These are phyloP conservation scores for Trichomycterus rosablanca DNA, from an alignment of 2,113 vertebrate genomes.

Conservation along the genomic window DNA sequence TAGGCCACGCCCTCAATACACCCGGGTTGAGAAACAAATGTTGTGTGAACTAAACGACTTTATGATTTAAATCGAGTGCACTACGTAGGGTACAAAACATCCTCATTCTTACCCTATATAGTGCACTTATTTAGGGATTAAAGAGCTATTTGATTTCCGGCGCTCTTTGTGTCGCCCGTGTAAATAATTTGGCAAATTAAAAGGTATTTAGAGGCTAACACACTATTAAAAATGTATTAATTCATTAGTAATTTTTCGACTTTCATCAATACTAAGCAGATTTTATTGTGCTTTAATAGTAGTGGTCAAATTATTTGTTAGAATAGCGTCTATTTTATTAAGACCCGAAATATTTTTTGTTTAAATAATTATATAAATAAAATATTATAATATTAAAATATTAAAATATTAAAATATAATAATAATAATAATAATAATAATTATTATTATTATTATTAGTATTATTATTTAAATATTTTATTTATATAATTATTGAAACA, in stretches of 20 bases:
- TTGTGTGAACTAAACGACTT: neutral
- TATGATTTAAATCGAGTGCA: neutral
- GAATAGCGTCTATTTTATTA: no score
- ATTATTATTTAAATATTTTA: neutral
- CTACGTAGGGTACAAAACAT: neutral
- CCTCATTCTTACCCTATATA: neutral
- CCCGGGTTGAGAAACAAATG: neutral
- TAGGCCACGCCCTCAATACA: conserved; percentile 15
- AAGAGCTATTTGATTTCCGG: neutral
- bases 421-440: no score
- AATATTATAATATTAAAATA: neutral
- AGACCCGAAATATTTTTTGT: no score
- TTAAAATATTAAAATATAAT: no score
- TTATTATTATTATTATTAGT: neutral
- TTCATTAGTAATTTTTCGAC: no score
- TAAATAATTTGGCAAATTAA: neutral
- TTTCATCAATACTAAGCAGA: no score
- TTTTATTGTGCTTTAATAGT: no score
- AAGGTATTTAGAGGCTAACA: neutral
- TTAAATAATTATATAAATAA: no score
- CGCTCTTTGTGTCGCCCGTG: neutral
- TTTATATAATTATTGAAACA: no score
- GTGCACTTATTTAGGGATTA: neutral
- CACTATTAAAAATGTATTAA: no score
- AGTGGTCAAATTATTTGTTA: no score